Conservation (phyloP, 2,888 invertebrate genomes). For the Cremastobaeus sp. region DNA sequence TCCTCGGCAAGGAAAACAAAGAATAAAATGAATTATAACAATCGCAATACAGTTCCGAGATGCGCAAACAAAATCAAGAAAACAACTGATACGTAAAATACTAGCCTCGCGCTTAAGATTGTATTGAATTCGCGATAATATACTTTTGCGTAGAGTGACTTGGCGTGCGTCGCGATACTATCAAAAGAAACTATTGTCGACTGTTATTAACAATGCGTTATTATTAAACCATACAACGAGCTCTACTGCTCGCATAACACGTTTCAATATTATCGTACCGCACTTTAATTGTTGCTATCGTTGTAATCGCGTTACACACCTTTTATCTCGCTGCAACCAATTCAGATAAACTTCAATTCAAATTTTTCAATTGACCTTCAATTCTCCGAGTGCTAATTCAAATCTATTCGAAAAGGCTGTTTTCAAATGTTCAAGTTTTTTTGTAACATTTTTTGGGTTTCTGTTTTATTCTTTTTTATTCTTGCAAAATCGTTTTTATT, state of each 20-base stretch:
- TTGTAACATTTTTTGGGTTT: no score
- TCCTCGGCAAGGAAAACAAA: constrained; percentile 49
- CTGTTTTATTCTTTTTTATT: no score
- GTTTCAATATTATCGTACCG: constrained; percentile 24
- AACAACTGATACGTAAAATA: constrained; percentile 74
- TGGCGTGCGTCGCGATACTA: constrained; percentile 53
- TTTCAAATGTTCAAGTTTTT: not conserved
- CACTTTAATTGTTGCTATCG: constrained; percentile 23
- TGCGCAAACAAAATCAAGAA: constrained; percentile 72
- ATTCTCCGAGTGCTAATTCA: no score
- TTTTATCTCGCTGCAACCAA: constrained; percentile 34
- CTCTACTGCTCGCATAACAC: constrained; percentile 10
- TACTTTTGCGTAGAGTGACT: constrained; percentile 51
- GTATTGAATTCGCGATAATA: constrained; percentile 72
- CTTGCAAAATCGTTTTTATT: no score
- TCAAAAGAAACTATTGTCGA: constrained; percentile 62
- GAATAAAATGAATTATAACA: constrained; percentile 55
- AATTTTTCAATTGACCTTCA: constrained; percentile 42
- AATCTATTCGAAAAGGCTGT: constrained; percentile 1
- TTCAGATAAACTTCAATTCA: constrained; percentile 31
- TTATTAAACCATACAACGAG: constrained; percentile 45
- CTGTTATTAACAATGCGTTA: constrained; percentile 59
- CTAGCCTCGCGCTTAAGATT: constrained; percentile 71
- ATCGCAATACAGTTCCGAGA: constrained; percentile 55
- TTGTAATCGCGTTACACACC: constrained; percentile 26